Conservation (phyloP, 92 coral and sea anemone genomes). For the Epizoanthus fatuus region DNA sequence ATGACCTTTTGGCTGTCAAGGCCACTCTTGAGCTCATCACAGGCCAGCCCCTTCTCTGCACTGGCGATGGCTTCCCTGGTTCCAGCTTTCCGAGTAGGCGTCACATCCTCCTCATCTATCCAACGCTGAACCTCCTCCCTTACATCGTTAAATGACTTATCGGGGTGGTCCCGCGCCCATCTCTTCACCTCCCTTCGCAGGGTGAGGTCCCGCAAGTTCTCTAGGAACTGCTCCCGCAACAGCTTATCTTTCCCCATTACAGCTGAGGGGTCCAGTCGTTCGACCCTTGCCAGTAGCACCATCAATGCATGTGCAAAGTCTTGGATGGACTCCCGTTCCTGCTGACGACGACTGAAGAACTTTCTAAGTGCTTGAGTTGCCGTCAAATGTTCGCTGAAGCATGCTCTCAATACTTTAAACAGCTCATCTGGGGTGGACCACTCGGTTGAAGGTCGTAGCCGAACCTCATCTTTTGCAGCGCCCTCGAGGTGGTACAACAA, state of each 20-base stretch:
- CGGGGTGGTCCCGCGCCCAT: slow-evolving; percentile 18
- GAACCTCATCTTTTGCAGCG: slow-evolving; percentile 58
- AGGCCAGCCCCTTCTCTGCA: too few relatives aligned
- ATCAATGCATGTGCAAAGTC: slow-evolving; percentile 39
- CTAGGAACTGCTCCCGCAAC: slow-evolving; percentile 58
- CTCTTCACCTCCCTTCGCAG: not conserved
- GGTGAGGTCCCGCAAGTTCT: slow-evolving; percentile 46
- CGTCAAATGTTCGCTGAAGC: slow-evolving; percentile 16
- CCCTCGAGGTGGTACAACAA: slow-evolving; percentile 67
- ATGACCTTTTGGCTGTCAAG: too few relatives aligned
- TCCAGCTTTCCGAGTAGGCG: too few relatives aligned
- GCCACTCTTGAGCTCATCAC: too few relatives aligned
- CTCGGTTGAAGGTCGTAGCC: slow-evolving; percentile 28
- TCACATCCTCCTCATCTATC: too few relatives aligned
- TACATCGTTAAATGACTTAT: too few relatives aligned
- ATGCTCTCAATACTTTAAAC: not conserved
- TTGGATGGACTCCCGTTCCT: slow-evolving; percentile 2
- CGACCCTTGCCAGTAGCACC: slow-evolving; percentile 24
- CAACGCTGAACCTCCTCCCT: too few relatives aligned
- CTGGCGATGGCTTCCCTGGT: too few relatives aligned
- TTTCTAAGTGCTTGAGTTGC: slow-evolving; percentile 39
- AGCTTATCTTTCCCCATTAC: slow-evolving; percentile 53
- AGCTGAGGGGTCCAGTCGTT: slow-evolving; percentile 29
- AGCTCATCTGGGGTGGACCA: slow-evolving; percentile 23
- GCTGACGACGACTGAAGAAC: slow-evolving; percentile 29